Base-by-base conservation (phyloP, 2,888 invertebrate genomes). In the Lithophane semibrunnea region DNA sequence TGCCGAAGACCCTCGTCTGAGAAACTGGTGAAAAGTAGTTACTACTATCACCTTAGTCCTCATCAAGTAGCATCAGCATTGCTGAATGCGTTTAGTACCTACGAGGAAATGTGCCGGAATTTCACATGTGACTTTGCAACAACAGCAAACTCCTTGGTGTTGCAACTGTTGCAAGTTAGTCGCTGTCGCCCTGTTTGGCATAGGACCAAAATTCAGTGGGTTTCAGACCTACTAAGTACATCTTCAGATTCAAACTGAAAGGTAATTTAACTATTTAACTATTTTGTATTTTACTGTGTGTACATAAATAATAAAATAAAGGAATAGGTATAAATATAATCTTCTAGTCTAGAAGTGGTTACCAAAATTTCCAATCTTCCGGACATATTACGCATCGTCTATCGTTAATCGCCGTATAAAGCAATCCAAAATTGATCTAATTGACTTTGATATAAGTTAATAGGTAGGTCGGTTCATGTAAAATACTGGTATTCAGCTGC, bases 371-470 rank as follows among this genome's bases (percentile, higher is more conserved):
- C 49, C 18, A 72, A 42, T 16, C 42, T 21, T 73, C 16, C n/a
- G 12, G 16, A 21, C 10, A 29, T 47, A 37, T 44, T 52, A 64
- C 16, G 5, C 16, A 49, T 74, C 10, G 44, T 29, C 16, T 52
- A 18, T 52, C 49, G 18, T 54, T 64, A 52, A 61, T 44, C 16
- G 9, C 5, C 24, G 13, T n/a, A n/a, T n/a, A 68, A 24, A 64
- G 21, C 67, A 44, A 73, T 52, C 21, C 60, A 44, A 61, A 66
- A 66, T 79, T 60, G 37, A 29, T 66, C 66, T 61, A 61, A 72
- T 77, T 72, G 44, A 54, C 49, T 71, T 77, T 60, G 18, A n/a
- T 44, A 10, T 12, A 29, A 29, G 21, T 75, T 37, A 8, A 2
- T 47, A 42, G 42, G 16, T 29, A 29, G 29, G 29, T 29, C 29